A percentile compares a stretch with the other conserved stretches of the same genome.
These are phyloP conservation scores for Ovibos moschatus DNA, from an alignment of 2,113 vertebrate genomes.

Conservation along the genomic window DNA sequence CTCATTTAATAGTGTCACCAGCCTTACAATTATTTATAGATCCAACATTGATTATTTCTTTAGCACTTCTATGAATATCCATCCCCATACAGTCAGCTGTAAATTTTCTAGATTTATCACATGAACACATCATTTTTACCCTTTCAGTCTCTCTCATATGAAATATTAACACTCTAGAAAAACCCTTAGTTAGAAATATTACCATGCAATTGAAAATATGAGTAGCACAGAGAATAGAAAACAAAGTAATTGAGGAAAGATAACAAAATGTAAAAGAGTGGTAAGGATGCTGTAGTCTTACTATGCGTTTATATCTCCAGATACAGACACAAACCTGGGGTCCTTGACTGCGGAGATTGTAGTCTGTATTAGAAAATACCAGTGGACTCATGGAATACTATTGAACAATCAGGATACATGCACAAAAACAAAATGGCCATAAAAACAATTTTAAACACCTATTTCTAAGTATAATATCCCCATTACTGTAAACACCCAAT, in stretches of 20 bases:
- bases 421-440: neutral
- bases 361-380: neutral
- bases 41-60: neutral
- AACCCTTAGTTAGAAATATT: neutral
- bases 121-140: neutral
- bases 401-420: neutral
- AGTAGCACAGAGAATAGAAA: neutral
- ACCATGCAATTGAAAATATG: neutral
- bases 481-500: neutral
- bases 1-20: neutral
- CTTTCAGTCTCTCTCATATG: neutral
- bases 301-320: neutral
- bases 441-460: neutral
- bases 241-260: fast-evolving
- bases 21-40: neutral
- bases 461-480: neutral
- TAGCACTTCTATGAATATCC: neutral
- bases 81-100: neutral
- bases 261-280: no score
- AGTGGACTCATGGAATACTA: neutral
- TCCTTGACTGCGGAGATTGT: neutral
- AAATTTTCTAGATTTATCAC: constrained; percentile 3
- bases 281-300: neutral
- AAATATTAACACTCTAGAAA: neutral
- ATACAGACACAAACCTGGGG: fast-evolving